These are phyloP conservation scores for rabbit (Oryctolagus cuniculus) DNA, from an alignment of 2,113 vertebrate genomes.

Conservation along the genomic window mOryCun1.1 NC_091439.1:14099501-14100000, in stretches of 20 bases:
- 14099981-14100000: background rate
- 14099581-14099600: background rate
- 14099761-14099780: background rate
- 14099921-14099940: background rate
- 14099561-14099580: background rate
- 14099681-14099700: background rate
- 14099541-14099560: background rate
- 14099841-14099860: background rate
- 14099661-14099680: background rate
- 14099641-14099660: background rate
- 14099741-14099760: background rate
- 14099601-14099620: background rate
- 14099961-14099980: background rate
- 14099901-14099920: background rate
- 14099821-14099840: background rate
- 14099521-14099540: background rate
- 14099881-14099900: background rate
- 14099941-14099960: background rate
- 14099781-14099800: background rate
- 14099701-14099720: background rate
- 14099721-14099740: background rate
- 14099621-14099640: constrained; percentile 7
- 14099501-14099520: background rate
- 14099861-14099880: background rate
- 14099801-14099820: background rate